Conservation (phyloP, 2,113 vertebrate species). For the Platanista minor region DNA sequence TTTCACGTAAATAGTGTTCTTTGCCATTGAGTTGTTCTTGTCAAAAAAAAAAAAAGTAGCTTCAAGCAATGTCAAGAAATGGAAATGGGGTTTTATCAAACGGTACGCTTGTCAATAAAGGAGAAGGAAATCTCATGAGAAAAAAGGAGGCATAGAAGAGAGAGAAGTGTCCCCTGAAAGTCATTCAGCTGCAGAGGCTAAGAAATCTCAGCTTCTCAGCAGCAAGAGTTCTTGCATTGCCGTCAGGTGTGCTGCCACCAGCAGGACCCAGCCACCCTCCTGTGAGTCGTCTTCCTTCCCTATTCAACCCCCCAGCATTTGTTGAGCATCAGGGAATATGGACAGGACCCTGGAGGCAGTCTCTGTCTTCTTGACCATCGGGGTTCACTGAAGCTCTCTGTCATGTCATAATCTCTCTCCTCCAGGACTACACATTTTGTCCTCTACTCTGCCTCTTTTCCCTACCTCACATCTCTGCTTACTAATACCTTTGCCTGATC, state of each 20-base stretch:
- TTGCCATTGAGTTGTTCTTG: background rate
- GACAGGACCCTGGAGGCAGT: fast-evolving
- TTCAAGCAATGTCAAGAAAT: background rate
- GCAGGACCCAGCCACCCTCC: background rate
- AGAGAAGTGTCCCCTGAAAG: background rate
- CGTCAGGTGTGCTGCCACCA: background rate
- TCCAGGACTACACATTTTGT: background rate
- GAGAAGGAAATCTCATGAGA: background rate
- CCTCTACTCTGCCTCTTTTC: background rate
- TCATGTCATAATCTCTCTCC: background rate
- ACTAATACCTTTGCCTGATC: background rate
- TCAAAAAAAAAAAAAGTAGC: background rate
- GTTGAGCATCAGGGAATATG: background rate
- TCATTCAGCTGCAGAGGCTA: background rate
- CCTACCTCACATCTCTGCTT: background rate
- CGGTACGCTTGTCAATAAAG: background rate
- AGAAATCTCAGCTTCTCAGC: background rate
- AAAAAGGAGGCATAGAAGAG: background rate
- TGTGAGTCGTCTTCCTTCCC: background rate
- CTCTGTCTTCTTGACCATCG: background rate
- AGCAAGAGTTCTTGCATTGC: background rate
- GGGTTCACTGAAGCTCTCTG: background rate
- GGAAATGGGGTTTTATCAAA: background rate
- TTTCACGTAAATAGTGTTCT: background rate
- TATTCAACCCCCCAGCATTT: background rate